Evolutionary conservation across 2,888 invertebrate genomes (phyloP), one percentile per base, ranked within the genome.

Genomic region (Lasiommata megera): DNA sequence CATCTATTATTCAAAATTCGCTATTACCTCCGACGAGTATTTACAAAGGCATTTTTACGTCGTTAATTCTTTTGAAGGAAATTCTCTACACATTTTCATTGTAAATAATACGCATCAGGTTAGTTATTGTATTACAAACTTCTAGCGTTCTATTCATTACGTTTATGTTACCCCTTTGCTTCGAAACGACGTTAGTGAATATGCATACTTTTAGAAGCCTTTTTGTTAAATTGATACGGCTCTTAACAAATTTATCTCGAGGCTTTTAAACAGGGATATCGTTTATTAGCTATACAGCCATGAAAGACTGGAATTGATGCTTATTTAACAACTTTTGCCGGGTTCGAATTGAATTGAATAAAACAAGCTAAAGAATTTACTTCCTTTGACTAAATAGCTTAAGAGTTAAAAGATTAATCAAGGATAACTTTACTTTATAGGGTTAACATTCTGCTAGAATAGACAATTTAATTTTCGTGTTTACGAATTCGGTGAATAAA

Each of bases 371-470:
- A 80, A 84, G 84, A 84, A 84, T 85, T 86, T 83, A 68, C 65
- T 81, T 80, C 80, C 84, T 88, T 85, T 85, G 86, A 84, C 83
- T 87, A 86, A 88, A 88, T 84, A 83, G 80, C 82, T 85, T 76
- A 82, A 82, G 80, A 82, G 83, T 85, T 77, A 82, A 82, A 80
- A 81, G 82, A 88, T 88, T 88, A 87, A 88, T 87, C 85, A 86
- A 78, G 77, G 77, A 70, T 77, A 88, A 80, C 65, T 85, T 84
- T 74, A 67, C 58, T 66, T 71, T 76, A 75, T 76, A 77, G 73
- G 76, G 79, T 81, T 80, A 77, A 80, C 77, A 71, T 70, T 77
- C 57, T 72, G 31, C 17, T 16, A 74, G 73, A 72, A 74, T 78
- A 81, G 82, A 82, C 76, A 75, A 71, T 79, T 78, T 0, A 73